Percentiles rank a stretch among this genome's conserved stretches.
Conservation (phyloP, 2,113 vertebrate species). For the Herpailurus yagouaroundi region DNA sequence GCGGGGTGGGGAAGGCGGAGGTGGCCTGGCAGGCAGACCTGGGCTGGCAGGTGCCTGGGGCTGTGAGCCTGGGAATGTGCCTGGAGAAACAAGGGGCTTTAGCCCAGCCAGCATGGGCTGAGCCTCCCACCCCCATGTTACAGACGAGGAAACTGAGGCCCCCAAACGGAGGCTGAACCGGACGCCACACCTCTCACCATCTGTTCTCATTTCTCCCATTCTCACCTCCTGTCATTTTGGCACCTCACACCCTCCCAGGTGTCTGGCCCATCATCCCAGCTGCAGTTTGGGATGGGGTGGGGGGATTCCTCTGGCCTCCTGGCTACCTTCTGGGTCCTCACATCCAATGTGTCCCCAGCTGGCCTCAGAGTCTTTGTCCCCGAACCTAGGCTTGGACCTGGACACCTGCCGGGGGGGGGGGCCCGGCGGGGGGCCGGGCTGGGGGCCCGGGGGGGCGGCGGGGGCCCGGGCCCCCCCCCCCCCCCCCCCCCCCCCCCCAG, state of each 20-base stretch:
- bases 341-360: background rate
- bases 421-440: no score
- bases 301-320: background rate
- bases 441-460: no score
- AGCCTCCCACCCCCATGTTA: background rate
- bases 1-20: conserved; percentile 31
- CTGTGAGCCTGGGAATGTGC: conserved; percentile 33
- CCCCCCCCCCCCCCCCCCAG: background rate
- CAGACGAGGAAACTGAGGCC: background rate
- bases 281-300: background rate
- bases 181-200: background rate
- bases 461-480: no score
- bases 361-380: background rate
- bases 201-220: background rate
- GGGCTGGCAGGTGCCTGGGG: conserved; percentile 60
- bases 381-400: background rate
- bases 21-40: background rate
- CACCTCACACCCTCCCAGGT: background rate
- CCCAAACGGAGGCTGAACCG: background rate
- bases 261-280: background rate
- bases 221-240: background rate
- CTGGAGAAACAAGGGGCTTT: conserved; percentile 9
- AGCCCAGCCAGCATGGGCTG: background rate
- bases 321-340: background rate
- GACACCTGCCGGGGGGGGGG: no score